A percentile compares a stretch with the other conserved stretches of the same genome.
These are phyloP conservation scores for Ptychobarbus kaznakovi DNA, from an alignment of 2,797 vertebrate genomes.

Conservation along the genomic window DNA sequence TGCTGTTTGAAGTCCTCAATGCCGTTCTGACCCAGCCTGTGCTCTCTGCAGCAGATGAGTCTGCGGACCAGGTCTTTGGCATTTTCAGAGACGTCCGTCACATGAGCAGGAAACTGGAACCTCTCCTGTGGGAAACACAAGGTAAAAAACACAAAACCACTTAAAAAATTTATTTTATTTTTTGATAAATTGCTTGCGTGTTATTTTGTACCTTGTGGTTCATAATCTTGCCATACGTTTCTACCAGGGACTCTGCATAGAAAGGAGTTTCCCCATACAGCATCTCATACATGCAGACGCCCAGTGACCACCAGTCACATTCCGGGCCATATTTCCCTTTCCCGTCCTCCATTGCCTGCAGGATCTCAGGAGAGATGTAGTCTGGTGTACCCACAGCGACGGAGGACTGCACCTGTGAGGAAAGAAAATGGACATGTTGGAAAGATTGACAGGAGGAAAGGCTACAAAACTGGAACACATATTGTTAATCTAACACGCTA, in stretches of 20 bases:
- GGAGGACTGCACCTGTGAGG: conserved; percentile 91
- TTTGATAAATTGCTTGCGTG: background rate
- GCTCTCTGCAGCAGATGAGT: conserved; percentile 96
- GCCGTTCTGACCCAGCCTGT: conserved; percentile 95
- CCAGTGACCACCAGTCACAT: conserved; percentile 99
- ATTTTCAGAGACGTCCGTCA: conserved; percentile 93
- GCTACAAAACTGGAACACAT: background rate
- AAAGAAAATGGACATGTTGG: background rate
- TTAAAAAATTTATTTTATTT: no score
- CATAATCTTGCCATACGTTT: conserved; percentile 99
- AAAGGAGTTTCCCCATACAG: conserved; percentile 99
- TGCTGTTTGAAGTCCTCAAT: conserved; percentile 98
- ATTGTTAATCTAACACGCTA: background rate
- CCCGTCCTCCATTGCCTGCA: conserved; percentile 99
- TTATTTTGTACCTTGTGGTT: conserved; percentile 92
- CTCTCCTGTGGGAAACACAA: conserved; percentile 82
- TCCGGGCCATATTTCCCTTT: conserved; percentile 98
- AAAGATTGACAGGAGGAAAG: background rate
- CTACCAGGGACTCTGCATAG: conserved; percentile 98
- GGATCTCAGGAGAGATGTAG: conserved; percentile 98
- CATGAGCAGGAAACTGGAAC: conserved; percentile 94
- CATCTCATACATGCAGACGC: conserved; percentile 99
- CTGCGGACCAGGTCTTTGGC: conserved; percentile 96
- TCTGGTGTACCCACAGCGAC: conserved; percentile 98
- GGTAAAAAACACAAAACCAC: background rate